These are phyloP conservation scores for Archaeoteleia sp. DNA, from an alignment of 2,888 invertebrate species.

Conservation along the genomic window DNA sequence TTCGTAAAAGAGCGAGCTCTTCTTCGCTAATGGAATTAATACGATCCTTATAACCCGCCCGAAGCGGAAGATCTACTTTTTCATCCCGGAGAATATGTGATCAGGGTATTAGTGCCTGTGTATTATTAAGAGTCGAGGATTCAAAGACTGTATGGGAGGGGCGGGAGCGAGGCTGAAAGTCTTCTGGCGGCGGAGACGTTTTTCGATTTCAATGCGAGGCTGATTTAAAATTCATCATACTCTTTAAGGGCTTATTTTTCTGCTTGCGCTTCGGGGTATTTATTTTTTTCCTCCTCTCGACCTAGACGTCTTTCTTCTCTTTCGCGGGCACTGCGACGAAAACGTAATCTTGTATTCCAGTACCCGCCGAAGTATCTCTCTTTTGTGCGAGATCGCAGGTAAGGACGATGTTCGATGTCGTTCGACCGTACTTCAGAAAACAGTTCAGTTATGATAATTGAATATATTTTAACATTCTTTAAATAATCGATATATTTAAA, in stretches of 20 bases:
- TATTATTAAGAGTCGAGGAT: constrained; percentile 73
- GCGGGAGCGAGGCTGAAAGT: constrained; percentile 60
- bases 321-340: constrained; percentile 55
- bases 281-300: constrained; percentile 62
- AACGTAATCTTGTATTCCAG: constrained; percentile 64
- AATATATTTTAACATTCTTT: too few relatives aligned
- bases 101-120: constrained; percentile 74
- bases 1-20: constrained; percentile 25
- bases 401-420: constrained; percentile 58
- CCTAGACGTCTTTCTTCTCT: constrained; percentile 12
- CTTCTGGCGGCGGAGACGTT: constrained; percentile 71
- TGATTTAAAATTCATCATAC: constrained; percentile 75
- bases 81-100: constrained; percentile 74
- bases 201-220: constrained; percentile 72
- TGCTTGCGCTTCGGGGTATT: constrained; percentile 72
- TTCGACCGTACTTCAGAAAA: constrained; percentile 49
- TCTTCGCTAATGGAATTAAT: constrained; percentile 74
- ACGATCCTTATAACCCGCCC: constrained; percentile 70
- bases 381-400: constrained; percentile 56
- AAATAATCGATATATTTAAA: too few relatives aligned
- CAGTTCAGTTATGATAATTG: too few relatives aligned
- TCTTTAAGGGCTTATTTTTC: constrained; percentile 75
- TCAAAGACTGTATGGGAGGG: constrained; percentile 59
- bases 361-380: constrained; percentile 52
- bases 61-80: constrained; percentile 71